Percentiles rank a stretch among this genome's conserved stretches.
phyloP scores from a whole-genome alignment of 2,888 invertebrate genomes.

The Slavum lentiscoides region DNA sequence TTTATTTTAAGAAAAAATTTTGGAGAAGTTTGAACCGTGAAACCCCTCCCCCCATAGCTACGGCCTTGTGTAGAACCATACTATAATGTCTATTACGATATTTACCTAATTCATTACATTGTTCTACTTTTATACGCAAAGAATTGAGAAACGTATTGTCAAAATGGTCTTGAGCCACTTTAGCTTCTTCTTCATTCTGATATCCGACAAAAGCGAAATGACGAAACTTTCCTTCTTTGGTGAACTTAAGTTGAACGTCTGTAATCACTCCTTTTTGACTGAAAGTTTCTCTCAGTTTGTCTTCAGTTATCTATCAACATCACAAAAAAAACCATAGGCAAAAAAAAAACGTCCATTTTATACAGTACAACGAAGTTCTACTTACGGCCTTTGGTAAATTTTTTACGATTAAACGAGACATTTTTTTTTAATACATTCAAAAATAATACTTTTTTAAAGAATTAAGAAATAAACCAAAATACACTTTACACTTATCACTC shows the following conservation, averaged over 20 bases:
- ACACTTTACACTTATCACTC: neutral
- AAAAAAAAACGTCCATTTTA: neutral
- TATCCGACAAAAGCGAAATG: conserved; percentile 94
- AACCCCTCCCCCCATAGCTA: too few species aligned
- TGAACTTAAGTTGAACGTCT: conserved; percentile 91
- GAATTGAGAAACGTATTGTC: conserved; percentile 85
- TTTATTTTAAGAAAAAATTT: too few species aligned
- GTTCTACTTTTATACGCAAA: conserved; percentile 68
- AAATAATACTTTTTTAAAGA: neutral
- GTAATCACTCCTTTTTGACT: conserved; percentile 82
- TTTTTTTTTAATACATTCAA: conserved; percentile 58
- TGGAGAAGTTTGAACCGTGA: too few species aligned
- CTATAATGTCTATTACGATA: too few species aligned
- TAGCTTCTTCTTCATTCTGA: conserved; percentile 77
- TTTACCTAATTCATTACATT: conserved; percentile 57
- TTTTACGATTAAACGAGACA: conserved; percentile 88
- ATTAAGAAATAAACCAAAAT: neutral
- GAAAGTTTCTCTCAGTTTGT: conserved; percentile 76
- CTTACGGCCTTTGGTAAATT: conserved; percentile 85
- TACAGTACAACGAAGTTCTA: conserved; percentile 55
- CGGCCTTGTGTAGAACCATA: too few species aligned
- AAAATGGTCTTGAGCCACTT: conserved; percentile 75
- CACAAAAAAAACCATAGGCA: neutral
- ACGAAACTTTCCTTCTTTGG: conserved; percentile 86
- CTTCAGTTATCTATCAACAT: conserved; percentile 72